Conservation (phyloP, 2,888 invertebrate genomes). For the Copidosoma aretas region DNA sequence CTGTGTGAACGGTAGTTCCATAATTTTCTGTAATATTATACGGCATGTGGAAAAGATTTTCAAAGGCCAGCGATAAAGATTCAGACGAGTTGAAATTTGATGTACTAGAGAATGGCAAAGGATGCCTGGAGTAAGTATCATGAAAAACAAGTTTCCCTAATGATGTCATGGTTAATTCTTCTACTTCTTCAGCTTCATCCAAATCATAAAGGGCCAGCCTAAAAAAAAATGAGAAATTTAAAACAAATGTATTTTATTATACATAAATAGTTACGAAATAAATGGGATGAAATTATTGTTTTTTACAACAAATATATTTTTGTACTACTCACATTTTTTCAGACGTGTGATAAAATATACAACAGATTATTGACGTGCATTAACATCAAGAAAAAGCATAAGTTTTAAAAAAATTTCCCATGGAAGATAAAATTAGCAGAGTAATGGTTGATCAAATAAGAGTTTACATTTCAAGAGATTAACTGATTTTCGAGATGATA, state of each 20-base stretch:
- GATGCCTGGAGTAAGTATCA: conserved; percentile 54
- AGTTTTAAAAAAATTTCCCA: too few relatives aligned
- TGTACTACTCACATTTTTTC: too few relatives aligned
- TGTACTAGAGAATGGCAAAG: conserved; percentile 43
- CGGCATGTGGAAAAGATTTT: conserved; percentile 57
- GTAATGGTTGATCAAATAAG: too few relatives aligned
- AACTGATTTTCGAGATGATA: too few relatives aligned
- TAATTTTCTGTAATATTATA: conserved; percentile 57
- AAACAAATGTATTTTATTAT: background rate
- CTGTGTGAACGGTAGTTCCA: conserved; percentile 48
- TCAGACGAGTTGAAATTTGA: conserved; percentile 46
- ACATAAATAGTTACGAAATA: too few relatives aligned
- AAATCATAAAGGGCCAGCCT: conserved; percentile 45
- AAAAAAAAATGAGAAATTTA: conserved; percentile 13
- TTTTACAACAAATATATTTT: too few relatives aligned
- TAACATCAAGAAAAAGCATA: too few relatives aligned
- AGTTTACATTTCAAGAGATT: too few relatives aligned
- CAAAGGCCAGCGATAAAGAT: conserved; percentile 56
- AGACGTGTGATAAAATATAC: too few relatives aligned
- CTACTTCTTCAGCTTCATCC: conserved; percentile 48
- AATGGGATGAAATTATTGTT: too few relatives aligned
- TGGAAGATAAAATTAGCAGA: too few relatives aligned
- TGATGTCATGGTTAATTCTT: conserved; percentile 57
- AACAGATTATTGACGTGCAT: too few relatives aligned
- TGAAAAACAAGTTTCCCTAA: conserved; percentile 57